Base-by-base conservation (phyloP, 2,888 invertebrate genomes). In the Lasioglossum oenotherae region DNA sequence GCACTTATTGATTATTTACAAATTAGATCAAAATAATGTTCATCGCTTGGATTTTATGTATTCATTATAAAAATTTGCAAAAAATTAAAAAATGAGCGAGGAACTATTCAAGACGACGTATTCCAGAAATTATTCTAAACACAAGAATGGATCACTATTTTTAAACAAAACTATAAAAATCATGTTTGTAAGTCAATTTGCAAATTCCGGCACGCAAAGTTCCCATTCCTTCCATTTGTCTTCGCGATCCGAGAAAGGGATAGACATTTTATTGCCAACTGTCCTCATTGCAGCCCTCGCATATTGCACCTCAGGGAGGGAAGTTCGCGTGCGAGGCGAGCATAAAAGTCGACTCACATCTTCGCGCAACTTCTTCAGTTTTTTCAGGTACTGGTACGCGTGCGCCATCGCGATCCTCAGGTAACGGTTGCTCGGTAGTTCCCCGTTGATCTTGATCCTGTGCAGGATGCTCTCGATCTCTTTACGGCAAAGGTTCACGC, bases 351-450 rank as follows among this genome's bases (percentile, higher is more conserved):
- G 31, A 86, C 87, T 86, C 67, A 96, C 96, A 89, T 96, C 96
- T 81, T 95, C 95, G 67, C 94, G 92, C 10, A 96, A 92, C 27
- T 93, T 92, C 71, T 93, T 93, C 16, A 96, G 92, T 88, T 95
- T 95, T 74, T 92, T 91, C 41, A 96, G 92, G 90, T 96, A 96
- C 77, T 95, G 94, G 80, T 95, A 93, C 16, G 93, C 94, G 76
- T 95, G 94, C 19, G 90, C 77, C 93, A 94, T 92, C 4, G 95
- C 95, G 67, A 95, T 94, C 53, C 89, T 93, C 12, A 94, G 87
- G 73, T 93, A 93, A 81, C 92, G 88, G 81, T 95, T 94, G 69
- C 93, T 92, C 5, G 90, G 88, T 19, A 95, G 91, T 67, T 88
- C 86, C 23, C 95, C 95, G 75, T 94, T 94, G 78, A 92, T 92